Conservation (phyloP, 2,797 vertebrate genomes). For the Muraenolepis orangiensis region DNA sequence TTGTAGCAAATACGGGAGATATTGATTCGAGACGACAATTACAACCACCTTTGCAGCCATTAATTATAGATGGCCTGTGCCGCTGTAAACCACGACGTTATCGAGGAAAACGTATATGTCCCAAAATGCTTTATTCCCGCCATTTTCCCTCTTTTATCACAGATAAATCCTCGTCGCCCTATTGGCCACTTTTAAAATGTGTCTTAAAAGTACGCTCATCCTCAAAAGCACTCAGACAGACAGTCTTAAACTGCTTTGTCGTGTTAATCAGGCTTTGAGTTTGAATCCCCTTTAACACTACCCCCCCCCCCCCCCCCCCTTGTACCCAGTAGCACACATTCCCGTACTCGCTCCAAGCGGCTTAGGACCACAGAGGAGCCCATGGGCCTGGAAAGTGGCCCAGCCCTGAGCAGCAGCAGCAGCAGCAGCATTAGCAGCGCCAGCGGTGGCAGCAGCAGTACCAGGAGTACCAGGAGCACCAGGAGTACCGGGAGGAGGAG, state of each 20-base stretch:
- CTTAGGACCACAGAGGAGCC: conserved; percentile 81
- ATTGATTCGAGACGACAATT: background rate
- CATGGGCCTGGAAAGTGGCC: conserved; percentile 61
- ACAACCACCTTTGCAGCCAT: background rate
- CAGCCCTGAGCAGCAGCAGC: conserved; percentile 36
- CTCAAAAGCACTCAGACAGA: conserved; percentile 27
- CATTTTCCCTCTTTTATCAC: background rate
- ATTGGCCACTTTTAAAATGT: conserved; percentile 12
- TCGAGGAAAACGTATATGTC: background rate
- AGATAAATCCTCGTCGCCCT: background rate
- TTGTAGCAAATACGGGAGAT: background rate
- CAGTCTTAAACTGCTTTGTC: conserved; percentile 41
- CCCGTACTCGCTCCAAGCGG: conserved; percentile 84
- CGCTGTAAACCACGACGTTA: background rate
- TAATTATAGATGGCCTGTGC: background rate
- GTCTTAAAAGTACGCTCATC: conserved; percentile 11
- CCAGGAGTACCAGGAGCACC: background rate
- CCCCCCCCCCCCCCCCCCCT: background rate
- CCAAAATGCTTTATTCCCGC: background rate
- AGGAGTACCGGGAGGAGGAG: conserved; percentile 49
- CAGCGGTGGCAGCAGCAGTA: conserved; percentile 29
- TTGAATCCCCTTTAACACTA: background rate
- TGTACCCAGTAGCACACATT: conserved; percentile 64
- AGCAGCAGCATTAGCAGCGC: background rate
- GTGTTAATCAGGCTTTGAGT: conserved; percentile 8